Base-by-base conservation (phyloP, 2,113 vertebrate species). In the Triplophysa dalaica region DNA sequence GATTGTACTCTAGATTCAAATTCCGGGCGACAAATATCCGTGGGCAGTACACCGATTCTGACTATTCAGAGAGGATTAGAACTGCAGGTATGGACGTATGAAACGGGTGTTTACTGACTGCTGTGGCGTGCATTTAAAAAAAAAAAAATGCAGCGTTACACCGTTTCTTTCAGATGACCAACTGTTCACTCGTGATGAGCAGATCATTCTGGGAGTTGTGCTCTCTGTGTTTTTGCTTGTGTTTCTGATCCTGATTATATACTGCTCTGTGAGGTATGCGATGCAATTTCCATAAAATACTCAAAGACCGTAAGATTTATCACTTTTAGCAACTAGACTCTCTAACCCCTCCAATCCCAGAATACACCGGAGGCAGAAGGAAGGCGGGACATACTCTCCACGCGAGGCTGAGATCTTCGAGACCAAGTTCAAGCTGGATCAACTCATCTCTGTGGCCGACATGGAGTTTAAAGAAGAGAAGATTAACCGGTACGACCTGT, bases 401-500 rank as follows among this genome's bases (percentile, higher is more conserved):
- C 90, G 95, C 77, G 94, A 99, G 85, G 98, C 96, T 68, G 98
- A 99, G 92, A 96, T 98, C 84, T 94, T 95, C 85, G 98, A 99
- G 87, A 98, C 96, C 4, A 98, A 99, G 88, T 96, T 94, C 86
- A 99, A 98, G 86, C 91, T 99, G 86, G 97, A 99, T 90, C 97
- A 99, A 90, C 92, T 99, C 87, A 98, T 99, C 56, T 94, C 97
- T 67, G 94, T 98, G 86, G 96, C 96, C 82, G 97, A 99, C 90
- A 91, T 99, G 92, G 97, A 98, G 84, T 89, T 98, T 84, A 97
- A 97, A 90, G 96, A 98, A 69, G 96, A 98, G 89, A 98, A 96
- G 88, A 93, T 98, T 90, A 95, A 95, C 79, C 94, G 96, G 98
- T 99, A 90, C 94, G 95, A 33, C 41, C 68, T 0, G 12, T 64